These are phyloP conservation scores for Lophius piscatorius DNA, from an alignment of 2,113 vertebrate species.

Conservation along the genomic window DNA sequence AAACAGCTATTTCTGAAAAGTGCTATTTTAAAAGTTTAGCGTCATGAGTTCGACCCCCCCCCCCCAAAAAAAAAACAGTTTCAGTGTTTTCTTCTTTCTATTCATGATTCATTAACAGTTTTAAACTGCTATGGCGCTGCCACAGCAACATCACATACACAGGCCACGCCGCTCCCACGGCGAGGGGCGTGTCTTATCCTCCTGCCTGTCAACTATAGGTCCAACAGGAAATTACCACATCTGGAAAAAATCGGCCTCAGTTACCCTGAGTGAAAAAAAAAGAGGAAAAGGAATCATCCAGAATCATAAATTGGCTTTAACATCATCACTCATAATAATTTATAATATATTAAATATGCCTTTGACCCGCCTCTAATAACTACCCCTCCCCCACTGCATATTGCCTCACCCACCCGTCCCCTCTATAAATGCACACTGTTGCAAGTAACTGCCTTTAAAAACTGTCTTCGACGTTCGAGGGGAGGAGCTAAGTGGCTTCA, in stretches of 20 bases:
- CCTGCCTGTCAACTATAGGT: conserved; percentile 70
- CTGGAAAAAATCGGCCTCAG: conserved; percentile 75
- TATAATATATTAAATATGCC: conserved; percentile 80
- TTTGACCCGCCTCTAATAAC: conserved; percentile 51
- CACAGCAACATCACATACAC: conserved; percentile 22
- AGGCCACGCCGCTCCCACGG: conserved; percentile 12
- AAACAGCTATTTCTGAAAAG: conserved; percentile 70
- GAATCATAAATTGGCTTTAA: conserved; percentile 76
- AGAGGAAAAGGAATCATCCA: conserved; percentile 59
- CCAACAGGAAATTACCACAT: conserved; percentile 69
- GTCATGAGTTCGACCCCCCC: conserved; percentile 40
- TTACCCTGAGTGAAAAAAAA: conserved; percentile 80
- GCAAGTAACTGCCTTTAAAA: conserved; percentile 70
- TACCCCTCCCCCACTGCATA: conserved; percentile 62
- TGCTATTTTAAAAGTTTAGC: conserved; percentile 76
- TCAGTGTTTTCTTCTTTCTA: conserved; percentile 39
- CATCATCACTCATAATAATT: conserved; percentile 73
- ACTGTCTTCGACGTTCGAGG: conserved; percentile 58
- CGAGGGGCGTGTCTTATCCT: conserved; percentile 43
- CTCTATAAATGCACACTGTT: conserved; percentile 74
- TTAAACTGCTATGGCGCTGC: conserved; percentile 43
- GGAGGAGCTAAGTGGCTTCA: conserved; percentile 48
- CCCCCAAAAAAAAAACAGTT: no score
- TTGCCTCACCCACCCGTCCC: conserved; percentile 40
- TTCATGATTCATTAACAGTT: conserved; percentile 42